Percentiles rank a stretch among this genome's conserved stretches.
These are phyloP conservation scores for Chaenocephalus aceratus DNA, from an alignment of 2,113 vertebrate genomes.

Conservation along the genomic window DNA sequence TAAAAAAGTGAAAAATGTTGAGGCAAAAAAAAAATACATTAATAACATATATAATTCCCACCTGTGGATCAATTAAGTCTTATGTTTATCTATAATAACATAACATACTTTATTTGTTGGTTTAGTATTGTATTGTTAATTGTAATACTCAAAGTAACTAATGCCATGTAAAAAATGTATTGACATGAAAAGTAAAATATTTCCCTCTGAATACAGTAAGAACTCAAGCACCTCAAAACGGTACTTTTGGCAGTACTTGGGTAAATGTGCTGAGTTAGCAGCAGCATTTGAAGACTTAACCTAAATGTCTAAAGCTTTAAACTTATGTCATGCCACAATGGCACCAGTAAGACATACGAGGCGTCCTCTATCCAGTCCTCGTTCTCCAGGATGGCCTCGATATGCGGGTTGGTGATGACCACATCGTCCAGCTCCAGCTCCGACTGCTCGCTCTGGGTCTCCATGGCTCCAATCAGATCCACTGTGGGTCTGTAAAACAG, in stretches of 20 bases:
- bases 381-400: constrained; percentile 96
- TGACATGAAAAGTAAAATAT: not conserved
- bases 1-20: not conserved
- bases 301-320: not conserved
- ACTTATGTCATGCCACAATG: not conserved
- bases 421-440: constrained; percentile 96
- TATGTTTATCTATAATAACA: not conserved
- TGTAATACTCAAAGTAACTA: not conserved
- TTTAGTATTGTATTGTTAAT: not conserved
- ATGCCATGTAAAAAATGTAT: not conserved
- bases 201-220: not conserved
- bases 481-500: constrained; percentile 88
- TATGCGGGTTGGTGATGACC: constrained; percentile 97
- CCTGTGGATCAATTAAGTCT: not conserved
- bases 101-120: no score
- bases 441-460: constrained; percentile 93
- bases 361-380: constrained; percentile 98
- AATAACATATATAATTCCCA: not conserved
- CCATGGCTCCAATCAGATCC: constrained; percentile 93
- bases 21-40: not conserved
- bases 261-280: not conserved
- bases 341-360: constrained; percentile 85
- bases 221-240: not conserved
- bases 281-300: not conserved
- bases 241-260: not conserved